Base-by-base conservation (phyloP, 2,113 vertebrate species). In the Cinclus cinclus region DNA sequence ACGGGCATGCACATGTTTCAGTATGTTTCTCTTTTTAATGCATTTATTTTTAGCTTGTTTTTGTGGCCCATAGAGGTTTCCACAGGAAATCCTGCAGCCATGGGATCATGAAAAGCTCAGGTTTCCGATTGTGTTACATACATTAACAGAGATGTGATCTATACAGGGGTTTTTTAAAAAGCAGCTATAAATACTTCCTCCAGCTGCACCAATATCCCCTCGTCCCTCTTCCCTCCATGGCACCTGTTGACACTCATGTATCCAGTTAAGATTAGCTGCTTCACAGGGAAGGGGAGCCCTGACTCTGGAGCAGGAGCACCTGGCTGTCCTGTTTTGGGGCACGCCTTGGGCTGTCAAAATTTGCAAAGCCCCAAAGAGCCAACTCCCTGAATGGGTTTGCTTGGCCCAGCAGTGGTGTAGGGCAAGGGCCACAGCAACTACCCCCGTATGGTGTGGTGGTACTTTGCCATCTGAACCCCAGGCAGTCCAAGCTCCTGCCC, bases 171-270 rank as follows among this genome's bases (percentile, higher is more conserved):
- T 78, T 89, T 85, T 86, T 21, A 80, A 96, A 96, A 94, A 94
- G 89, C 83, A 71, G 76, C 97, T 97, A 97, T 96, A 97, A 97
- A 97, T 97, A 97, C 97, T 94, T 94, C 71, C 83, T 93, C 94
- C 97, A 97, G 97, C 96, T 97, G 96, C 87, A 96, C 91, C 95
- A 81, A 90, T 94, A 97, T 96, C 95, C 87, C 89, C 92, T 96
- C 2, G 1, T 95, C 94, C 63, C 50, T 95, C 90, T 89, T 92
- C 70, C 90, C 94, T 96, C 73, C 86, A 64, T 3, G 15, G 89
- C 97, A 97, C 96, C 96, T 97, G 96, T 97, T 97, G 96, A 96
- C 91, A 79, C 92, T 91, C 87, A 20, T 94, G 96, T 93, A 77
- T 88, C 52, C 88, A 33, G 88, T 95, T 92, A 95, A 96, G 94